A percentile compares a stretch with the other conserved stretches of the same genome.
phyloP scores from a whole-genome alignment of 2,888 invertebrate genomes.

The Orthosia cruda region DNA sequence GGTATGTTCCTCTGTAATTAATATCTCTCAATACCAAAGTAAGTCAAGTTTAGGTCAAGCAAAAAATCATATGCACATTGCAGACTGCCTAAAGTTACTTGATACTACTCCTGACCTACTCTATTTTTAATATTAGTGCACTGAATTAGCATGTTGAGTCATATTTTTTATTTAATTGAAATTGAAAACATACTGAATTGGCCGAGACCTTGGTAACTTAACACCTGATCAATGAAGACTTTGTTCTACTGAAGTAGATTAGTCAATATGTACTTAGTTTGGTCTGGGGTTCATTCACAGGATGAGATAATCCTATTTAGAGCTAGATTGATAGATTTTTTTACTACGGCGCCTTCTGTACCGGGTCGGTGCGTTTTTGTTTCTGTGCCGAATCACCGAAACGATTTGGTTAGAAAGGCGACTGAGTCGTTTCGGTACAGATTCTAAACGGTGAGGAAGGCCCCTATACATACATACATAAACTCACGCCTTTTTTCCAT shows the following conservation, averaged over 20 bases:
- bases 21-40: too few relatives aligned
- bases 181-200: not conserved
- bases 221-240: conserved; percentile 39
- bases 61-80: not conserved
- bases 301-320: conserved; percentile 23
- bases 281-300: conserved; percentile 18
- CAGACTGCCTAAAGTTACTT: not conserved
- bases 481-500: too few relatives aligned
- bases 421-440: too few relatives aligned
- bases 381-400: too few relatives aligned
- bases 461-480: too few relatives aligned
- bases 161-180: conserved; percentile 19
- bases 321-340: too few relatives aligned
- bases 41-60: too few relatives aligned
- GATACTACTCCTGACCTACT: not conserved
- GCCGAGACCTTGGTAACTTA: conserved; percentile 41
- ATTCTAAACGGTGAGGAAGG: too few relatives aligned
- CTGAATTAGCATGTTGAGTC: not conserved
- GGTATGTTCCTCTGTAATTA: too few relatives aligned
- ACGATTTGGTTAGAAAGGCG: too few relatives aligned
- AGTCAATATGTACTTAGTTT: conserved; percentile 2
- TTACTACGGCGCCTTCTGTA: too few relatives aligned
- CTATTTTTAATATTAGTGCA: not conserved
- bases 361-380: too few relatives aligned
- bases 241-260: conserved; percentile 20